Percentiles rank a stretch among this genome's conserved stretches.
Conservation (phyloP, 2,797 vertebrate species). For the Masticophis lateralis region DNA sequence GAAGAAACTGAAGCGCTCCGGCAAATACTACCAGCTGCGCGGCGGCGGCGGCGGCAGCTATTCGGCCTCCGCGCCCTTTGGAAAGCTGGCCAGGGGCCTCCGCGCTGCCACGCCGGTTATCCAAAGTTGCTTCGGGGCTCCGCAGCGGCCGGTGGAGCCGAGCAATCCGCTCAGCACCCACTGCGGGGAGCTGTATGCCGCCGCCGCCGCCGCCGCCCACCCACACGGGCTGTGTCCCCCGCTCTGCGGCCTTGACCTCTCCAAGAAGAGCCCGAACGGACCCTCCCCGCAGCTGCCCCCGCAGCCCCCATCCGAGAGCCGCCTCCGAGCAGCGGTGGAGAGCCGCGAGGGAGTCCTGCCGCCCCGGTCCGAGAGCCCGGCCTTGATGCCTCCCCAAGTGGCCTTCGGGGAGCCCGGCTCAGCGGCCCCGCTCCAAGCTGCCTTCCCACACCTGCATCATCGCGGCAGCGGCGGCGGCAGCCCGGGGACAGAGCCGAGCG, state of each 20-base stretch:
- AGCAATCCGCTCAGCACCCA: constrained; percentile 82
- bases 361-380: constrained; percentile 72
- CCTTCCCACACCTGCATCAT: constrained; percentile 40
- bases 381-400: constrained; percentile 71
- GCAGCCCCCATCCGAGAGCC: constrained; percentile 70
- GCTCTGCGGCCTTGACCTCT: constrained; percentile 91
- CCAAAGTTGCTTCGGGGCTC: constrained; percentile 84
- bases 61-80: constrained; percentile 67
- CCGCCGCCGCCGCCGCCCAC: constrained; percentile 81
- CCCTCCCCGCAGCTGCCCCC: constrained; percentile 73
- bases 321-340: constrained; percentile 22
- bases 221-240: constrained; percentile 89
- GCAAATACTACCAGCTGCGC: constrained; percentile 88
- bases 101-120: constrained; percentile 90
- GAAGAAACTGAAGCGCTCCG: constrained; percentile 91
- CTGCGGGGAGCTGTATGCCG: constrained; percentile 84
- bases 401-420: constrained; percentile 76
- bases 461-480: constrained; percentile 76
- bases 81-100: constrained; percentile 79
- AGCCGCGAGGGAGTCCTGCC: constrained; percentile 68
- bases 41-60: constrained; percentile 58
- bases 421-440: constrained; percentile 15
- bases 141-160: constrained; percentile 73
- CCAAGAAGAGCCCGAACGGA: constrained; percentile 91
- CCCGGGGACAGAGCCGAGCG: constrained; percentile 74